phyloP scores from a whole-genome alignment of 1,140 invertebrate genomes.

The Eulimnadia texana region DNA sequence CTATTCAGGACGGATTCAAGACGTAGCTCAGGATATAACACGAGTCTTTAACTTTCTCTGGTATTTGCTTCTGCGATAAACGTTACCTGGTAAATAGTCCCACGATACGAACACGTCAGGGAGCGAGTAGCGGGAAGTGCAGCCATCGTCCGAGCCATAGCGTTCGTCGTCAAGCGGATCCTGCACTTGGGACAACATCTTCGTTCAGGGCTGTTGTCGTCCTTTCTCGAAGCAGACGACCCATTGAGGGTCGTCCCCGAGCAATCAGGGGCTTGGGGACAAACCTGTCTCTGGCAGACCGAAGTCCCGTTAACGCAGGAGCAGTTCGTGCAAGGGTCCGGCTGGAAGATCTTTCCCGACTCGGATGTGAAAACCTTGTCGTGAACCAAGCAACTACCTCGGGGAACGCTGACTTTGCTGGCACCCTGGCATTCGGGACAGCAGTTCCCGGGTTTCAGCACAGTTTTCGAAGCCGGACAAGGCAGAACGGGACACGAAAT shows the following conservation, averaged over 20 bases:
- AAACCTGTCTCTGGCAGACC: conserved; percentile 59
- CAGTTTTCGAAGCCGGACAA: conserved; percentile 49
- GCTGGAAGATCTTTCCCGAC: conserved; percentile 40
- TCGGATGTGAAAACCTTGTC: conserved; percentile 37
- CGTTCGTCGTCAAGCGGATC: conserved; percentile 1
- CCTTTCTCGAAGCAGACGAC: no score
- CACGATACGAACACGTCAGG: conserved; percentile 13
- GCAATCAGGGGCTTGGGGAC: conserved; percentile 57
- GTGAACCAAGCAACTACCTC: conserved; percentile 49
- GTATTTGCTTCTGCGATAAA: no score
- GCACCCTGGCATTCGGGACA: conserved; percentile 65
- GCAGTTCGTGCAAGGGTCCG: conserved; percentile 69
- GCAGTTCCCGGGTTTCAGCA: conserved; percentile 53
- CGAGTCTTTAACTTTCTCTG: no score
- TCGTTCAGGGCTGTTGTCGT: no score
- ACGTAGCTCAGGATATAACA: no score
- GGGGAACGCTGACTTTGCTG: no score
- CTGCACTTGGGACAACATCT: conserved; percentile 1
- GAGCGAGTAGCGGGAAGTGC: neutral
- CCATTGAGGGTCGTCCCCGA: no score
- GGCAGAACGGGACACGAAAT: conserved; percentile 67
- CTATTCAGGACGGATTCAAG: no score
- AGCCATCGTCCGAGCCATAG: neutral
- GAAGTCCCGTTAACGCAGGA: conserved; percentile 52
- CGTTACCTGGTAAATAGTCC: conserved; percentile 15